These are phyloP conservation scores for Dynastes tityus DNA, from an alignment of 2,888 invertebrate genomes.

Conservation along the genomic window DNA sequence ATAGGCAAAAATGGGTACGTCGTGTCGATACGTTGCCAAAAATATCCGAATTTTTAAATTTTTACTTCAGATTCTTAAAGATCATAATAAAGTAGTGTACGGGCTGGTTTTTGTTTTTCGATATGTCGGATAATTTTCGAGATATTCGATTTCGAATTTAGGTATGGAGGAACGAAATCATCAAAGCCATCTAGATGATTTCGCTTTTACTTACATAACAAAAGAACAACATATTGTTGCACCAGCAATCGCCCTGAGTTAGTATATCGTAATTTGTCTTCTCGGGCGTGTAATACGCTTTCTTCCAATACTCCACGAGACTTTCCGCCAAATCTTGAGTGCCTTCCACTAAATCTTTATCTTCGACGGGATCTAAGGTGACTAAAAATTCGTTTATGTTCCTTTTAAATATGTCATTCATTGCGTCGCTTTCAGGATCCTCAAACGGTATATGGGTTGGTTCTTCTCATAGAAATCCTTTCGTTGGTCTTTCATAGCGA, in stretches of 20 bases:
- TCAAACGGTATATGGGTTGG: background rate
- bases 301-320: background rate
- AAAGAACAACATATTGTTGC: constrained; percentile 58
- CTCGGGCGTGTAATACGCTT: background rate
- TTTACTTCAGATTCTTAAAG: no score
- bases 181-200: no score
- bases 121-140: no score
- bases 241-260: constrained; percentile 57
- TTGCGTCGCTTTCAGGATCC: background rate
- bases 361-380: constrained; percentile 28
- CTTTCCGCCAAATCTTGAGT: constrained; percentile 8
- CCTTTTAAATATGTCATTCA: background rate
- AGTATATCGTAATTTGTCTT: constrained; percentile 53
- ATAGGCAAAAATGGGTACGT: no score
- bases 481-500: constrained; percentile 75
- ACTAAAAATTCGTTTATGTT: constrained; percentile 1
- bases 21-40: no score
- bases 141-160: no score
- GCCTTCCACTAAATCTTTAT: constrained; percentile 4
- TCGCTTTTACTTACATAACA: constrained; percentile 49
- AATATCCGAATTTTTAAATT: no score
- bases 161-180: no score
- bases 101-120: no score
- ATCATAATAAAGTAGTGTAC: no score
- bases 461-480: constrained; percentile 70